Evolutionary conservation across 2,797 vertebrate genomes (phyloP).

Genomic region (Urosaurus nigricauda): DNA sequence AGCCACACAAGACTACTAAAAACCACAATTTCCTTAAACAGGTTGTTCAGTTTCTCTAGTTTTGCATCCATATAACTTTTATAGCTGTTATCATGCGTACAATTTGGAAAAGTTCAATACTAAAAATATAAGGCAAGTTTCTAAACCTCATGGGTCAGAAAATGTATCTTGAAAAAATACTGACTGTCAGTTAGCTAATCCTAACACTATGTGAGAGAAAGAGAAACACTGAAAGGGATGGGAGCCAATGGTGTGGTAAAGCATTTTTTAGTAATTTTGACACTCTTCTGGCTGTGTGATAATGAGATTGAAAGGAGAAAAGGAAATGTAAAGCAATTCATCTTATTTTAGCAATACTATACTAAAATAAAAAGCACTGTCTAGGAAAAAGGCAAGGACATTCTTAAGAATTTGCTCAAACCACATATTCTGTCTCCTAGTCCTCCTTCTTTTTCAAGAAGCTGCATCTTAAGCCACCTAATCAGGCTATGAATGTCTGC

Average conservation of each 20-base stretch:
- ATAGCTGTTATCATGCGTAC: background rate
- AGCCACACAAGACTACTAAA: background rate
- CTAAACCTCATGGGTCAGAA: background rate
- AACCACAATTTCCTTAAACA: background rate
- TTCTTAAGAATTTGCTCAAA: background rate
- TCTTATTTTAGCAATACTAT: background rate
- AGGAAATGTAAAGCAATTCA: background rate
- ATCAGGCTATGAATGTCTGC: background rate
- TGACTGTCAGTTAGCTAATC: background rate
- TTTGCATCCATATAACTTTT: background rate
- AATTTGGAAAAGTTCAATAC: background rate
- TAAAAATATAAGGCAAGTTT: background rate
- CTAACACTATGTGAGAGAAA: background rate
- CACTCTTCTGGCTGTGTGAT: background rate
- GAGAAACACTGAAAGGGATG: background rate
- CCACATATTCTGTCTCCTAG: background rate
- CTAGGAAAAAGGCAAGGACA: slow-evolving; percentile 6
- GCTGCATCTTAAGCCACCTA: background rate
- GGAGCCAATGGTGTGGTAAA: background rate
- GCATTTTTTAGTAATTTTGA: background rate
- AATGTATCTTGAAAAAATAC: background rate
- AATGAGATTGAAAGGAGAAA: slow-evolving; percentile 4
- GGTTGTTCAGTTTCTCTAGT: background rate
- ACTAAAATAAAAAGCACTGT: slow-evolving; percentile 2
- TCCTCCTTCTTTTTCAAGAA: rapidly evolving